Conservation (phyloP, 1,140 invertebrate species). For the Chrysomallon squamiferum region DNA sequence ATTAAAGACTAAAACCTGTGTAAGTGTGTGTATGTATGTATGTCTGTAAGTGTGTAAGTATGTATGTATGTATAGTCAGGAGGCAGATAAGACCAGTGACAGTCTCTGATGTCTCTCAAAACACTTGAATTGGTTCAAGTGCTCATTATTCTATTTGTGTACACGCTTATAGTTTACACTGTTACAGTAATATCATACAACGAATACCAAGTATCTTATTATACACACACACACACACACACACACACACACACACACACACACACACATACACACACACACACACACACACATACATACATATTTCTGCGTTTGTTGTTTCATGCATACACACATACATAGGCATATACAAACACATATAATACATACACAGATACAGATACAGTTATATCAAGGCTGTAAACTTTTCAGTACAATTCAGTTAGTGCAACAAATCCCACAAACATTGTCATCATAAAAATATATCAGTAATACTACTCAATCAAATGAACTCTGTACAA, state of each 20-base stretch:
- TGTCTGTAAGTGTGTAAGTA: no score
- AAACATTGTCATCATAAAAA: background rate
- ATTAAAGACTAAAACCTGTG: no score
- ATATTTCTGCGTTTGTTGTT: background rate
- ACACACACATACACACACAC: background rate
- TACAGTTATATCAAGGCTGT: background rate
- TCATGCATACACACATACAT: background rate
- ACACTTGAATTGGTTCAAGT: no score
- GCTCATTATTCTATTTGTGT: no score
- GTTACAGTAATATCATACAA: no score
- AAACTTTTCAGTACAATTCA: background rate
- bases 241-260: background rate
- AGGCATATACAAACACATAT: no score
- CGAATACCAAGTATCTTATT: background rate
- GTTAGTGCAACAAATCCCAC: background rate
- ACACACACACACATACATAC: background rate
- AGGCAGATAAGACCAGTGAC: no score
- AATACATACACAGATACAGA: background rate
- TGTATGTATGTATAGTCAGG: no score
- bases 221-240: background rate
- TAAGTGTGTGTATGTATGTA: no score
- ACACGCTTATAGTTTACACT: no score
- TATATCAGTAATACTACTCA: background rate
- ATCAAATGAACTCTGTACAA: no score
- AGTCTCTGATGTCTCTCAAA: no score